Evolutionary conservation across 1,140 invertebrate genomes (phyloP).

Genomic region (Listronotus oregonensis): DNA sequence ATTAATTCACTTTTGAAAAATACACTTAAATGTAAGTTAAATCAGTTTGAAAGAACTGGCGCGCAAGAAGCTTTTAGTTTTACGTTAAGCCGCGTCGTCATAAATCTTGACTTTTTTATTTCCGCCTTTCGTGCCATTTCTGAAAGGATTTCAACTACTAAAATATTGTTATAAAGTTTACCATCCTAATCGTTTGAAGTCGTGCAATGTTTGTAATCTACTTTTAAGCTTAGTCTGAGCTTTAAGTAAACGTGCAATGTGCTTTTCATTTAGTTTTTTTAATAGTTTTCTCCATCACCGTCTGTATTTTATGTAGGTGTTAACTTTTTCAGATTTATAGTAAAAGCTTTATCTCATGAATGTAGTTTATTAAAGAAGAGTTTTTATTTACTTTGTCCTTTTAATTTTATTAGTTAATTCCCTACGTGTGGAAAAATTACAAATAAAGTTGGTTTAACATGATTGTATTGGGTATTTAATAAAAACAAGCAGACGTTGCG

Average conservation of each 20-base stretch:
- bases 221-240: slow-evolving; percentile 2
- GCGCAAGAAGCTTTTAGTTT: slow-evolving; percentile 20
- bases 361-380: too few relatives aligned
- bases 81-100: slow-evolving; percentile 13
- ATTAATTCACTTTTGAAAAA: slow-evolving; percentile 10
- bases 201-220: slow-evolving; percentile 17
- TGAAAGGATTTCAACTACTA: slow-evolving; percentile 10
- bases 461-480: too few relatives aligned
- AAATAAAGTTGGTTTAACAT: too few relatives aligned
- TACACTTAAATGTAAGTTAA: slow-evolving; percentile 21
- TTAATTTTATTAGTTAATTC: too few relatives aligned
- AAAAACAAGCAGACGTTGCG: too few relatives aligned
- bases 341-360: too few relatives aligned
- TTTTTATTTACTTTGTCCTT: too few relatives aligned
- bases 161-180: slow-evolving; percentile 22
- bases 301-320: too few relatives aligned
- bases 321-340: too few relatives aligned
- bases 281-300: too few relatives aligned
- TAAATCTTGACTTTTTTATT: slow-evolving; percentile 12
- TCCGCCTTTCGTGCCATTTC: slow-evolving; percentile 13
- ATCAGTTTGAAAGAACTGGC: slow-evolving; percentile 23
- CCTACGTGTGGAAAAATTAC: too few relatives aligned
- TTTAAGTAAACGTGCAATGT: slow-evolving; percentile 16
- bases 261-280: slow-evolving; percentile 9
- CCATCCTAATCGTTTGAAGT: slow-evolving; percentile 16